These are phyloP conservation scores for Urocyon cinereoargenteus DNA, from an alignment of 2,797 vertebrate genomes.

Conservation along the genomic window DNA sequence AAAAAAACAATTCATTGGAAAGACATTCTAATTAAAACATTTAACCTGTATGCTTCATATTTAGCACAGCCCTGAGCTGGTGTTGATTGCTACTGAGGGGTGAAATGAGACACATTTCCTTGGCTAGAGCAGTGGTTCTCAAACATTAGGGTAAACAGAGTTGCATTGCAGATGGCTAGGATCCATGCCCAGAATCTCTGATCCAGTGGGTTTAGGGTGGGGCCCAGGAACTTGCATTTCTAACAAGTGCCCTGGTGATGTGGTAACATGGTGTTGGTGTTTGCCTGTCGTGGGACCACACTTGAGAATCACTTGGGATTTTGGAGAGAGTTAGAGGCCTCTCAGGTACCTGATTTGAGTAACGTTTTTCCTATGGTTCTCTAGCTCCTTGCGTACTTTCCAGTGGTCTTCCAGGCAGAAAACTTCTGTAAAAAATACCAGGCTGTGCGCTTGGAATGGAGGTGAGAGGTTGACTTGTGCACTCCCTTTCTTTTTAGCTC, in stretches of 20 bases:
- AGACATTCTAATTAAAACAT: background rate
- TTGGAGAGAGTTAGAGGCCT: background rate
- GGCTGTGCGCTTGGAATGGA: background rate
- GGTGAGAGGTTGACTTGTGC: background rate
- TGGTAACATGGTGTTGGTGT: background rate
- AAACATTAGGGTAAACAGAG: background rate
- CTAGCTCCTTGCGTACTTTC: background rate
- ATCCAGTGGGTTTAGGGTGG: background rate
- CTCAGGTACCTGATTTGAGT: background rate
- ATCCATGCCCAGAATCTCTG: background rate
- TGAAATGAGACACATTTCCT: background rate
- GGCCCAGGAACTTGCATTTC: background rate
- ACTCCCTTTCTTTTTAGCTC: background rate
- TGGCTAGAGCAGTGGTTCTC: background rate
- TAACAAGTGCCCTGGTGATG: background rate
- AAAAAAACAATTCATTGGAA: background rate
- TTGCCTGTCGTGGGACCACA: background rate
- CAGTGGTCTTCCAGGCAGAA: background rate
- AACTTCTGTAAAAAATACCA: background rate
- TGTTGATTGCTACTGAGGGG: background rate
- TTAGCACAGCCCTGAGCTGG: background rate
- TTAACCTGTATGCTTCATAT: background rate
- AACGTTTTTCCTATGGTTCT: background rate
- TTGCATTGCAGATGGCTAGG: background rate
- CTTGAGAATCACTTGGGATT: background rate